Percentiles rank a stretch among this genome's conserved stretches.
These are phyloP conservation scores for Panthera uncia DNA, from an alignment of 2,113 vertebrate genomes.

Conservation along the genomic window DNA sequence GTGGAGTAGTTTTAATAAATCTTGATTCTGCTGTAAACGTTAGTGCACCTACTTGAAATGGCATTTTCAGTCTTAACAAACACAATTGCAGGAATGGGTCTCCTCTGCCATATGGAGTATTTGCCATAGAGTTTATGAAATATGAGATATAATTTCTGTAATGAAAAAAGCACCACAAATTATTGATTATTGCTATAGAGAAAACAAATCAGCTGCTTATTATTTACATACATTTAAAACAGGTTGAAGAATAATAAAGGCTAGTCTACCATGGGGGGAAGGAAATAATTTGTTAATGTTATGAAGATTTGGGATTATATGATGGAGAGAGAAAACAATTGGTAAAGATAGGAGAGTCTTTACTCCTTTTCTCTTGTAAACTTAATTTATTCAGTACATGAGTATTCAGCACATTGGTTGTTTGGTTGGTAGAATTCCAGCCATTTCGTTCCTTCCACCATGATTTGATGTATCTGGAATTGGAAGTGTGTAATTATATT, in stretches of 20 bases:
- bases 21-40: conserved; percentile 83
- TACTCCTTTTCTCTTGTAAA: background rate
- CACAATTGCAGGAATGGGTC: conserved; percentile 54
- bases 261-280: background rate
- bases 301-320: background rate
- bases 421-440: background rate
- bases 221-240: conserved; percentile 1
- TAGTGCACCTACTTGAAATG: conserved; percentile 75
- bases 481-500: background rate
- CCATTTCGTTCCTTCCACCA: background rate
- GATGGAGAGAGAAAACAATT: background rate
- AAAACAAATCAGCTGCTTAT: conserved; percentile 24
- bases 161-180: conserved; percentile 1
- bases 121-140: conserved; percentile 63
- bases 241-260: background rate
- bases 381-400: background rate
- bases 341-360: background rate
- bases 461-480: background rate
- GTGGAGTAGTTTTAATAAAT: conserved; percentile 85
- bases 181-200: background rate
- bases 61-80: conserved; percentile 78
- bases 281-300: background rate
- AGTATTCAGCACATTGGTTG: background rate
- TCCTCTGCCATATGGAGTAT: conserved; percentile 23
- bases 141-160: conserved; percentile 41